Conservation (phyloP, 1,140 invertebrate species). For the Metopolophium dirhodum region DNA sequence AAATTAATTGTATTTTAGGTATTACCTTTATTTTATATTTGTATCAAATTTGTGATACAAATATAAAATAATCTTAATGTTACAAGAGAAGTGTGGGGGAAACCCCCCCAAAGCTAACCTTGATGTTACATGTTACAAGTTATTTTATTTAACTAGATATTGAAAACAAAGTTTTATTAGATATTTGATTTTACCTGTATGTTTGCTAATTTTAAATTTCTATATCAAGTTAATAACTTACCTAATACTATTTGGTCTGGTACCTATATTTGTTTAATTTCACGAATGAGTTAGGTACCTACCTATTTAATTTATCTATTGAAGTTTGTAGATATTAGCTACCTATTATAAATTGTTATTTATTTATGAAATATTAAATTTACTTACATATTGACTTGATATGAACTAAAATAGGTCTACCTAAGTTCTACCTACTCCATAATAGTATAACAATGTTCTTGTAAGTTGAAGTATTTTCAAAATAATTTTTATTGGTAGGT, state of each 20-base stretch:
- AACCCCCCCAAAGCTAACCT: neutral
- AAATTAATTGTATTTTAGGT: neutral
- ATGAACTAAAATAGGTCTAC: neutral
- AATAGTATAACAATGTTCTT: neutral
- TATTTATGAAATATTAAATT: neutral
- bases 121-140: neutral
- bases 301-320: neutral
- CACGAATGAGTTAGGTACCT: neutral
- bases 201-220: neutral
- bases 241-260: neutral
- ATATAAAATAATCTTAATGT: neutral
- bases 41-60: neutral
- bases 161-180: neutral
- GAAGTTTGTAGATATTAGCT: neutral
- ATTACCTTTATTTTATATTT: neutral
- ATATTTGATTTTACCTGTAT: neutral
- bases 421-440: neutral
- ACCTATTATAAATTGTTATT: neutral
- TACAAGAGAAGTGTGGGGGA: neutral
- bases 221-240: neutral
- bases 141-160: neutral
- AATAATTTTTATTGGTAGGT: conserved; percentile 49
- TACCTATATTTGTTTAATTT: neutral
- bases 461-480: neutral
- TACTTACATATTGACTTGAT: neutral